These are phyloP conservation scores for Lepus timidus DNA, from an alignment of 2,113 vertebrate genomes.

Conservation along the genomic window DNA sequence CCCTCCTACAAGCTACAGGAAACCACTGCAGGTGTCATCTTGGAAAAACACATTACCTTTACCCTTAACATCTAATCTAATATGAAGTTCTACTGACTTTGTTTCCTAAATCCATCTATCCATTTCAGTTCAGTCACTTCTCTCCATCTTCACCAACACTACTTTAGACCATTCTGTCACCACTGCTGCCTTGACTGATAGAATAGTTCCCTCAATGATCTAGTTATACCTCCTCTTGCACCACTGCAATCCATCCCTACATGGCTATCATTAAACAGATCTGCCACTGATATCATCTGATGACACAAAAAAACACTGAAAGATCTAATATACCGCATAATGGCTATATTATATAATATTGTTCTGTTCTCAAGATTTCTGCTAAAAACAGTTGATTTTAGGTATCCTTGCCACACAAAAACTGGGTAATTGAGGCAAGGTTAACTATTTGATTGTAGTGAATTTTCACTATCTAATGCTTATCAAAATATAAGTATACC, in stretches of 20 bases:
- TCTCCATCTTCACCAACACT: neutral
- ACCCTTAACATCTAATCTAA: neutral
- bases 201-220: neutral
- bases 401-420: neutral
- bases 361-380: neutral
- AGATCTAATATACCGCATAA: neutral
- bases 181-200: neutral
- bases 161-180: neutral
- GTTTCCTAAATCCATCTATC: neutral
- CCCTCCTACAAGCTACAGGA: neutral
- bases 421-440: neutral
- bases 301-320: neutral
- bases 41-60: neutral
- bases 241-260: neutral
- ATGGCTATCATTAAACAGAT: neutral
- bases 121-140: neutral
- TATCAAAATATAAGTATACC: neutral
- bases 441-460: neutral
- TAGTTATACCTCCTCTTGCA: neutral
- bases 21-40: neutral
- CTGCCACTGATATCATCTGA: neutral
- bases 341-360: neutral
- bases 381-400: neutral
- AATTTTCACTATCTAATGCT: neutral
- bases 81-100: neutral